phyloP scores from a whole-genome alignment of 2,888 invertebrate genomes.

The Pasiphila rectangulata region DNA sequence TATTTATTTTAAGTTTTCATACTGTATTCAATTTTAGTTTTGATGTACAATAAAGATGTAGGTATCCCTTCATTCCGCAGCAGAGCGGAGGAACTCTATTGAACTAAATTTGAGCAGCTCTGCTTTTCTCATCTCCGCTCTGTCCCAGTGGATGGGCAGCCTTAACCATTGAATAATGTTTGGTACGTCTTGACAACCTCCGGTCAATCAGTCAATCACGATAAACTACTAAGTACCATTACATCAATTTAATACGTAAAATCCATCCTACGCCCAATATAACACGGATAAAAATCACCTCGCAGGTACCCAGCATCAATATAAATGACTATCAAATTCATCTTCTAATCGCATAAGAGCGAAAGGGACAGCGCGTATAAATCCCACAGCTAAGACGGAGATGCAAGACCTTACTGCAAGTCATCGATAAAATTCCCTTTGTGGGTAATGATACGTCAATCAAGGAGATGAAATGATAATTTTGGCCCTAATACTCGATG shows the following conservation, averaged over 20 bases:
- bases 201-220: too few relatives aligned
- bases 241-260: not conserved
- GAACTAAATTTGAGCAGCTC: too few relatives aligned
- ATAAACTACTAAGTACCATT: too few relatives aligned
- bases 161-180: too few relatives aligned
- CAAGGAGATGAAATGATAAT: slow-evolving; percentile 40
- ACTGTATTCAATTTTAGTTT: too few relatives aligned
- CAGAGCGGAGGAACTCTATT: too few relatives aligned
- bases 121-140: too few relatives aligned
- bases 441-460: slow-evolving; percentile 58
- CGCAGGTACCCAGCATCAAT: slow-evolving; percentile 1
- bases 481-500: slow-evolving; percentile 18
- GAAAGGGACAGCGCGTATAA: slow-evolving; percentile 24
- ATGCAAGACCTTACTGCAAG: slow-evolving; percentile 36
- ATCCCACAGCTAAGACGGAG: slow-evolving; percentile 30
- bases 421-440: slow-evolving; percentile 46
- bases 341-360: slow-evolving; percentile 42
- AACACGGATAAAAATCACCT: slow-evolving; percentile 9
- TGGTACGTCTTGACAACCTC: too few relatives aligned
- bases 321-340: slow-evolving; percentile 22
- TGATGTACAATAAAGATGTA: too few relatives aligned
- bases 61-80: too few relatives aligned
- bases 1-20: too few relatives aligned
- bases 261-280: slow-evolving; percentile 8
- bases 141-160: too few relatives aligned